phyloP scores from a whole-genome alignment of 2,888 invertebrate species.

The Phyllotreta cruciferae region DNA sequence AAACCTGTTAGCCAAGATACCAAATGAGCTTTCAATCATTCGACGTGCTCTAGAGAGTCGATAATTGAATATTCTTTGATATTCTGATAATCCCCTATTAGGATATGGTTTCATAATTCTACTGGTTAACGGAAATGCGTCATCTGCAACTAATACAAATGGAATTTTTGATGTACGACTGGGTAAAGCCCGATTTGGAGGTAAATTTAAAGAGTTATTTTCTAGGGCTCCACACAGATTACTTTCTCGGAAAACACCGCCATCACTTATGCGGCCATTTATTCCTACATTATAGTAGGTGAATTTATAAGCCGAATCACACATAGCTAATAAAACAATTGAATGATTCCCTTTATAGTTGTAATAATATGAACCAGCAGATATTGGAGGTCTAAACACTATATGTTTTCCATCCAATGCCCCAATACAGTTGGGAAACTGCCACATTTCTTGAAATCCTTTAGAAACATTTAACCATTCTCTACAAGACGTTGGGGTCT shows the following conservation, averaged over 20 bases:
- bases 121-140: slow-evolving; percentile 4
- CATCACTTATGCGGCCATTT: too few species aligned
- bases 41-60: slow-evolving; percentile 2
- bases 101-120: slow-evolving; percentile 6
- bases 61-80: slow-evolving; percentile 3
- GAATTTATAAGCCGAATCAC: too few species aligned
- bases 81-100: slow-evolving; percentile 1
- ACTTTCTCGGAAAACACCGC: too few species aligned
- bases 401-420: slow-evolving; percentile 3
- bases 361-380: not conserved
- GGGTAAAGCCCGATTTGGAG: too few species aligned
- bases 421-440: not conserved
- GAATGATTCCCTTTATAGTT: slow-evolving; percentile 7
- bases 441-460: not conserved
- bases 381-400: not conserved
- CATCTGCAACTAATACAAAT: not conserved
- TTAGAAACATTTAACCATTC: not conserved
- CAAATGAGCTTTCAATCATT: slow-evolving; percentile 9
- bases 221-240: too few species aligned
- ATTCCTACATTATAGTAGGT: too few species aligned
- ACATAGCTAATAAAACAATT: slow-evolving; percentile 7
- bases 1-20: slow-evolving; percentile 1
- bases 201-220: too few species aligned
- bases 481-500: too few species aligned
- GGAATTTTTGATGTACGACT: slow-evolving; percentile 7